A percentile compares a stretch with the other conserved stretches of the same genome.
phyloP scores from a whole-genome alignment of 1,140 invertebrate genomes.

The Stegodyphus dumicola region DNA sequence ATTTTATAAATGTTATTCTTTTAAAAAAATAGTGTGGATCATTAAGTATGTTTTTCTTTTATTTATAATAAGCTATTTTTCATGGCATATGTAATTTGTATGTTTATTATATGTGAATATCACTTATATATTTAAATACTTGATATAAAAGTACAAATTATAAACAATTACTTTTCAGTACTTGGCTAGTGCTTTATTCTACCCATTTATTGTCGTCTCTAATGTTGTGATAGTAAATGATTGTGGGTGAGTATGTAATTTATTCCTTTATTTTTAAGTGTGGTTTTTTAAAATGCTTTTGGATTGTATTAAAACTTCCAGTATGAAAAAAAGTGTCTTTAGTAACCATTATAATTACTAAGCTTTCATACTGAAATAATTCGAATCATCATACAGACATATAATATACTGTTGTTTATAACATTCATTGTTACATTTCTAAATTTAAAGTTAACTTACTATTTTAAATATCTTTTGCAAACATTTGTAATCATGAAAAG shows the following conservation, averaged over 20 bases:
- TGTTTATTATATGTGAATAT: too few species aligned
- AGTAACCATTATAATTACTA: background rate
- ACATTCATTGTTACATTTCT: too few species aligned
- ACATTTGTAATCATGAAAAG: too few species aligned
- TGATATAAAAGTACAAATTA: too few species aligned
- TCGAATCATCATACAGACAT: background rate
- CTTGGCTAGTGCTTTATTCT: slow-evolving; percentile 81
- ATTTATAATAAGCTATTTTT: too few species aligned
- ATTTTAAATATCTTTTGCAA: too few species aligned
- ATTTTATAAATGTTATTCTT: too few species aligned
- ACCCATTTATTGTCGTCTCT: slow-evolving; percentile 87
- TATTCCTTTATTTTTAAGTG: background rate
- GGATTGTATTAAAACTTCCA: background rate
- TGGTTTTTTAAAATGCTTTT: background rate
- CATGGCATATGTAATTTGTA: too few species aligned
- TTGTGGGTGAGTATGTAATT: slow-evolving; percentile 72
- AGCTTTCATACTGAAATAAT: background rate
- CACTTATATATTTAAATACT: too few species aligned
- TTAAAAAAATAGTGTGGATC: too few species aligned
- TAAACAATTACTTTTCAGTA: slow-evolving; percentile 72
- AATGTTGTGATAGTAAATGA: slow-evolving; percentile 87
- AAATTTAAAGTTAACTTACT: too few species aligned
- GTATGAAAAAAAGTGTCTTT: background rate
- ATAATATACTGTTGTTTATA: background rate
- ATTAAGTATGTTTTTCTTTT: too few species aligned